A percentile compares a stretch with the other conserved stretches of the same genome.
Evolutionary conservation across 2,797 vertebrate species (phyloP).

Genomic region (Pseudocheirus occidentalis): DNA sequence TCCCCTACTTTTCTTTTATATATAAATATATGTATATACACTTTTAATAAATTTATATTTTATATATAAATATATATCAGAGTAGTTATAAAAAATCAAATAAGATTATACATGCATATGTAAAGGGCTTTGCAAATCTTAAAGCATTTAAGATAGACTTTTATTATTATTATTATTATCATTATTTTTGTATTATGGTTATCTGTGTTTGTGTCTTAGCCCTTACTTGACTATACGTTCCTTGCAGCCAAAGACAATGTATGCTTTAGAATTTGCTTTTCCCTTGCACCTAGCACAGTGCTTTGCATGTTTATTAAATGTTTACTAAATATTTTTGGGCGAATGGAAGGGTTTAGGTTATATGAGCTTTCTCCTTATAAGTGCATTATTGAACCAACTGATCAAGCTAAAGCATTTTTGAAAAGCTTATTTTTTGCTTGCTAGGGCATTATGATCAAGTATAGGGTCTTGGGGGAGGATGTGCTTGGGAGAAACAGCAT

Average conservation of each 20-base stretch:
- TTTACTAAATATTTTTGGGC: background rate
- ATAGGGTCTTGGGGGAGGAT: background rate
- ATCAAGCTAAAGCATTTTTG: background rate
- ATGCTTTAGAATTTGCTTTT: background rate
- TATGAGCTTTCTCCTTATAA: background rate
- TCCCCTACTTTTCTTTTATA: background rate
- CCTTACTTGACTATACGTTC: background rate
- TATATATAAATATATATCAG: background rate
- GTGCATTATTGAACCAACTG: background rate
- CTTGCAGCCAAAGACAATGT: background rate
- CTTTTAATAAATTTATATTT: no score
- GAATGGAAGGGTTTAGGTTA: background rate
- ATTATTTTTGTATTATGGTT: background rate
- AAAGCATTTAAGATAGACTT: background rate
- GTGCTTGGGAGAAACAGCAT: background rate
- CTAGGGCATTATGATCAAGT: background rate
- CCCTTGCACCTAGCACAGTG: background rate
- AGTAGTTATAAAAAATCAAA: background rate
- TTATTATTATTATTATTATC: background rate
- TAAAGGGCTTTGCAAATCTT: background rate
- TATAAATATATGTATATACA: no score
- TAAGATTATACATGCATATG: background rate
- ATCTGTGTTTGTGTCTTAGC: background rate
- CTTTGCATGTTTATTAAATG: background rate
- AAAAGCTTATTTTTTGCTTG: background rate